Evolutionary conservation across 2,888 invertebrate species (phyloP).

Genomic region (Cotesia congregata): DNA sequence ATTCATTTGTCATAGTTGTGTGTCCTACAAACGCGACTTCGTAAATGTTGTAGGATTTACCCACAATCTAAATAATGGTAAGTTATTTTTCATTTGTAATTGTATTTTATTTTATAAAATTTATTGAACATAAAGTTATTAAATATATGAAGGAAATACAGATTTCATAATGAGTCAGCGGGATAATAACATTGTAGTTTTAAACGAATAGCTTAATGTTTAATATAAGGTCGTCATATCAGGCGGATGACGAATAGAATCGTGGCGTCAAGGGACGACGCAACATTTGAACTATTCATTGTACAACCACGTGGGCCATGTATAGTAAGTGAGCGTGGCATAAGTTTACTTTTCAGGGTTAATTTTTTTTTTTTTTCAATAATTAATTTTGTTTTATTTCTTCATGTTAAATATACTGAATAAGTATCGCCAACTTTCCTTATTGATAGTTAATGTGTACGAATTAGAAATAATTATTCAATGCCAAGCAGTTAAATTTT

Average conservation of each 20-base stretch:
- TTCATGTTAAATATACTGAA: background rate
- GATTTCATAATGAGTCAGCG: background rate
- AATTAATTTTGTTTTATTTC: slow-evolving; percentile 2
- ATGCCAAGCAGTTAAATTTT: too few species aligned
- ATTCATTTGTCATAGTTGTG: background rate
- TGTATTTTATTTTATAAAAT: too few species aligned
- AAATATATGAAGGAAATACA: background rate
- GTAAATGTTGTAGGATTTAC: background rate
- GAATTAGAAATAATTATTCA: too few species aligned
- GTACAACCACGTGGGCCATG: slow-evolving; percentile 38
- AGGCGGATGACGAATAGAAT: slow-evolving; percentile 24
- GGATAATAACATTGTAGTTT: background rate
- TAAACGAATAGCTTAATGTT: slow-evolving; percentile 2
- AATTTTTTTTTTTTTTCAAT: background rate
- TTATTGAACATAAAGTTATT: too few species aligned
- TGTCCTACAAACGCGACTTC: background rate
- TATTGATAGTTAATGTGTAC: too few species aligned
- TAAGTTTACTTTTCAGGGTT: slow-evolving; percentile 32
- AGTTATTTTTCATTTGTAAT: background rate
- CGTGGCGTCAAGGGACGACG: slow-evolving; percentile 30
- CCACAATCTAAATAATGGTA: background rate
- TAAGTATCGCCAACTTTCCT: too few species aligned
- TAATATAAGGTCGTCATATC: background rate
- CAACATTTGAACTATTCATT: slow-evolving; percentile 30
- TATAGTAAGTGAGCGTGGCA: slow-evolving; percentile 34